Base-by-base conservation (phyloP, 2,113 vertebrate genomes). In the Dicrurus megarhynchus region DNA sequence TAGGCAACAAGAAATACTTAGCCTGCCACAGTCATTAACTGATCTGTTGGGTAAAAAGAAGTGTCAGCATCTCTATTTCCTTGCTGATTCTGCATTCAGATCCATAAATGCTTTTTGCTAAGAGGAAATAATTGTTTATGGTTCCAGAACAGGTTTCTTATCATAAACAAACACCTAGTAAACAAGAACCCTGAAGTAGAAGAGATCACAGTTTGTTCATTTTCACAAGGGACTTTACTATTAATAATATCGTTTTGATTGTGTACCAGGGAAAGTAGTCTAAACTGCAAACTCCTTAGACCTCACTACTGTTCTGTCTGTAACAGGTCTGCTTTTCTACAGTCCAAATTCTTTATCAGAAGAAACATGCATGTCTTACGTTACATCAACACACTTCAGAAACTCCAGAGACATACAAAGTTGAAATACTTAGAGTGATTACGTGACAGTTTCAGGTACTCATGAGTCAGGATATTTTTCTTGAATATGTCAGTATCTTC, bases 281-380 rank as follows among this genome's bases (percentile, higher is more conserved):
- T 57, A 53, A 65, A 74, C 44, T 92, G 59, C 79, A 92, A 70
- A 93, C 47, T 70, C 50, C 92, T 96, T 95, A 94, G 86, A 96
- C 61, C 61, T 65, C 28, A 9, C 1, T 68, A 52, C 6, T 60
- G 13, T 76, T 70, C 30, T 27, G 11, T 50, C 26, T 79, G 3
- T 64, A 59, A 27, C 42, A 52, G 13, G 21, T 50, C 47, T 67
- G 39, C 32, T 94, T 91, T 33, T 37, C 49, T 73, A 8, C 37
- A 60, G 30, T 74, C 32, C 16, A 56, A 15, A 82, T 65, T 53
- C 33, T 92, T 89, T 21, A 49, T 84, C 78, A 78, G n/a, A 78
- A 71, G 39, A 78, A 87, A 73, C 7, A 42, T 80, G 44, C 7
- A 21, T 79, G 16, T 71, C 33, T 44, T 69, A 44, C 17, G 64